Evolutionary conservation across 2,888 invertebrate genomes (phyloP).

Genomic region (Eretmocerus hayati): DNA sequence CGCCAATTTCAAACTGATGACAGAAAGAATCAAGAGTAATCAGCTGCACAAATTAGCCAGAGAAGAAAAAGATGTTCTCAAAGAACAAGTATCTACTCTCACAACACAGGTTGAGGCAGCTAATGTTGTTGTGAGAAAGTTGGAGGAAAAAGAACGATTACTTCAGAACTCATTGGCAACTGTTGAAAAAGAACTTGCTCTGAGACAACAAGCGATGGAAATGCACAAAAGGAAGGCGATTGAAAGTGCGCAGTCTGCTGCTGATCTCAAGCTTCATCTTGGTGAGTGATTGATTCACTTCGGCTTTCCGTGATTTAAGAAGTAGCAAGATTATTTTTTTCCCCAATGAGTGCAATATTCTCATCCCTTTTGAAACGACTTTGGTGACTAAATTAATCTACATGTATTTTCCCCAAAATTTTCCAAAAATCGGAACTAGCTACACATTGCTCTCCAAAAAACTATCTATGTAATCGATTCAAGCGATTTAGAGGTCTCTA

Average conservation of each 20-base stretch:
- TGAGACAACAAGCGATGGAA: slow-evolving; percentile 94
- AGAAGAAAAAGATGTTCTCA: slow-evolving; percentile 90
- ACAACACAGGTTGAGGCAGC: slow-evolving; percentile 91
- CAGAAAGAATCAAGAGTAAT: slow-evolving; percentile 91
- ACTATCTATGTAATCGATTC: too few species aligned
- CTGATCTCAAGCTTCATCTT: slow-evolving; percentile 91
- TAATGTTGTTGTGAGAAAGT: slow-evolving; percentile 83
- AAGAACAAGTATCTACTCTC: slow-evolving; percentile 72
- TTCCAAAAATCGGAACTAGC: too few species aligned
- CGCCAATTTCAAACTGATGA: slow-evolving; percentile 98
- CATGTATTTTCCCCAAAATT: too few species aligned
- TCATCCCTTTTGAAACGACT: too few species aligned
- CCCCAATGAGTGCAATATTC: neutral
- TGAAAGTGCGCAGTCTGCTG: slow-evolving; percentile 94
- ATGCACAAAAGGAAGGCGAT: slow-evolving; percentile 97
- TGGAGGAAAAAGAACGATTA: slow-evolving; percentile 93
- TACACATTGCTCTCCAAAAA: too few species aligned
- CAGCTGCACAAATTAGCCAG: slow-evolving; percentile 88
- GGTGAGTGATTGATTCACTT: too few species aligned
- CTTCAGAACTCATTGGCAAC: slow-evolving; percentile 86
- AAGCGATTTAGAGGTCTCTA: neutral
- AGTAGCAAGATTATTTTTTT: neutral
- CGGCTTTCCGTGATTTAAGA: neutral
- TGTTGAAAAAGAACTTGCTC: slow-evolving; percentile 86
- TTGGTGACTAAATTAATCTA: too few species aligned